Conservation (phyloP, 37 sponge, comb jelly and placozoan species). For the Amphimedon queenslandica region DNA sequence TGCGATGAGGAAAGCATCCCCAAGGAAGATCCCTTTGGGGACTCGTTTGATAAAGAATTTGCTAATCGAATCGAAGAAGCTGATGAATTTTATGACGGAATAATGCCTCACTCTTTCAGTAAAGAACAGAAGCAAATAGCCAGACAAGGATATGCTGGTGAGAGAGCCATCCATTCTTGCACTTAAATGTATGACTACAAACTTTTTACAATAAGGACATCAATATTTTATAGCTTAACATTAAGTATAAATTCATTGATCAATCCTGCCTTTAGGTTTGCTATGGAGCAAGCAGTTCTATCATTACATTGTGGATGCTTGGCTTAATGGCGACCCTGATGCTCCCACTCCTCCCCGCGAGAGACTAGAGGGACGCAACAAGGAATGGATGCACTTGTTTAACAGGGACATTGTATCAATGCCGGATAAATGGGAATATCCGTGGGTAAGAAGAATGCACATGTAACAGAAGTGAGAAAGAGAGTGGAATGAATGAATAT, state of each 20-base stretch:
- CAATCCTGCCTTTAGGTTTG: slow-evolving; percentile 40
- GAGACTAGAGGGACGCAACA: slow-evolving; percentile 63
- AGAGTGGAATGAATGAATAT: no score
- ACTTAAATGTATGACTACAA: not conserved
- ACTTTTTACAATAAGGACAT: not conserved
- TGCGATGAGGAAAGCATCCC: slow-evolving; percentile 35
- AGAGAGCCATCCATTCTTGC: not conserved
- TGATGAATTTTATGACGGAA: slow-evolving; percentile 65
- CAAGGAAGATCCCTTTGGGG: slow-evolving; percentile 44
- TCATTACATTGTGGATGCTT: slow-evolving; percentile 87
- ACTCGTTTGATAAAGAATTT: slow-evolving; percentile 55
- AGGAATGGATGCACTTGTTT: slow-evolving; percentile 92
- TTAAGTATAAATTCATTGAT: not conserved
- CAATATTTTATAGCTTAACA: not conserved
- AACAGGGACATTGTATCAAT: slow-evolving; percentile 93
- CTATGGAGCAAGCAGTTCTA: slow-evolving; percentile 97
- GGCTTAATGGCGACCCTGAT: slow-evolving; percentile 85
- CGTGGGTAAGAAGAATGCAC: slow-evolving; percentile 85
- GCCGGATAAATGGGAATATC: slow-evolving; percentile 99
- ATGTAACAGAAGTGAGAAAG: no score
- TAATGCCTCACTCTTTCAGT: slow-evolving; percentile 19
- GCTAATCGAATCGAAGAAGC: slow-evolving; percentile 61
- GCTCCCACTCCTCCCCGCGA: slow-evolving; percentile 42
- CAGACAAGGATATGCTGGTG: slow-evolving; percentile 87
- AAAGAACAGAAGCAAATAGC: slow-evolving; percentile 60